phyloP scores from a whole-genome alignment of 2,113 vertebrate species.

The Polyodon spathula region DNA sequence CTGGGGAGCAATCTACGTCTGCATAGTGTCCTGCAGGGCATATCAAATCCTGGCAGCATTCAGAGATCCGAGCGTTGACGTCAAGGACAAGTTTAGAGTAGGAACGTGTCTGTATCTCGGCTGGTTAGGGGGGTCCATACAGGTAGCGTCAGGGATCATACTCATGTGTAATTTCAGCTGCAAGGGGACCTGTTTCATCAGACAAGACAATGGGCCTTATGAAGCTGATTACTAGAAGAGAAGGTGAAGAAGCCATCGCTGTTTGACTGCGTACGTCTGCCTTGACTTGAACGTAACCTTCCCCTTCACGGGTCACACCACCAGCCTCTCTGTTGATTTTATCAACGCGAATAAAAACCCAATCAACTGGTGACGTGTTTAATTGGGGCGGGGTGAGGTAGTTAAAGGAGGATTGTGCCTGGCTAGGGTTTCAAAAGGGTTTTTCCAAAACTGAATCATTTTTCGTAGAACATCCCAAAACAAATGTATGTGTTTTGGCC shows the following conservation, averaged over 20 bases:
- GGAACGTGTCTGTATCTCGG: constrained; percentile 19
- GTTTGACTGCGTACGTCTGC: too few relatives aligned
- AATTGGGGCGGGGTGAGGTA: too few relatives aligned
- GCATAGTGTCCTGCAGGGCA: constrained; percentile 8
- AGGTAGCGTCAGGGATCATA: not conserved
- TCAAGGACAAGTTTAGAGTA: not conserved
- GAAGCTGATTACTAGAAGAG: constrained; percentile 1
- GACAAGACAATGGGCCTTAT: not conserved
- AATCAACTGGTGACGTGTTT: too few relatives aligned
- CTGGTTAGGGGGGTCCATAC: constrained; percentile 1
- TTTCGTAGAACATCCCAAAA: too few relatives aligned
- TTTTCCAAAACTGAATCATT: too few relatives aligned
- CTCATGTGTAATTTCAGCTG: constrained; percentile 4
- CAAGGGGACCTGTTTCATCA: rapidly evolving
- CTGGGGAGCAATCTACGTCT: not conserved
- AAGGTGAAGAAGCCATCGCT: not conserved
- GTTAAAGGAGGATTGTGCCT: too few relatives aligned
- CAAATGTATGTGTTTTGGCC: too few relatives aligned
- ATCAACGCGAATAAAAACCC: too few relatives aligned
- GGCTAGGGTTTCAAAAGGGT: too few relatives aligned
- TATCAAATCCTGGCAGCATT: not conserved
- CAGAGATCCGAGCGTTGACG: not conserved
- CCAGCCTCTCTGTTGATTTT: too few relatives aligned
- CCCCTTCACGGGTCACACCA: too few relatives aligned
- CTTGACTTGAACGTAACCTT: too few relatives aligned